These are phyloP conservation scores for Phania funesta DNA, from an alignment of 2,888 invertebrate genomes.

Conservation along the genomic window DNA sequence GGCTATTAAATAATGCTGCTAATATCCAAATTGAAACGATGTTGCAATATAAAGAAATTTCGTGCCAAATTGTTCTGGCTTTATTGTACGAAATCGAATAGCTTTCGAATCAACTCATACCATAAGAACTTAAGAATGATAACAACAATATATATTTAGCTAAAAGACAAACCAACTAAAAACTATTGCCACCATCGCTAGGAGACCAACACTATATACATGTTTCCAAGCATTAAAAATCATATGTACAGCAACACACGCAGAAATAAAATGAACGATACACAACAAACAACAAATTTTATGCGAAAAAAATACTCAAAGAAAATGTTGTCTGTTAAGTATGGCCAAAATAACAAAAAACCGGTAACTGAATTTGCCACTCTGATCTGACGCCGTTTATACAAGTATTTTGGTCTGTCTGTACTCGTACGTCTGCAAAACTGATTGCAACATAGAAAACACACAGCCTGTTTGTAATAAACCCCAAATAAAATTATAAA, in stretches of 20 bases:
- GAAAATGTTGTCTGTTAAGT: slow-evolving; percentile 50
- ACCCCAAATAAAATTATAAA: neutral
- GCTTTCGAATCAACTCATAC: no score
- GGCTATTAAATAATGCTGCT: no score
- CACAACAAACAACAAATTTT: neutral
- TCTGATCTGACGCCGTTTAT: slow-evolving; percentile 48
- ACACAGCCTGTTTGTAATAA: neutral
- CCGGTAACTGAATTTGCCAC: slow-evolving; percentile 65
- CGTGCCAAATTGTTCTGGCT: no score
- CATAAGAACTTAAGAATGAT: no score
- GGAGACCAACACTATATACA: no score
- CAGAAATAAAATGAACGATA: neutral
- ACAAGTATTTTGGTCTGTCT: slow-evolving; percentile 26
- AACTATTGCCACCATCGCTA: no score
- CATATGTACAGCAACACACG: neutral
- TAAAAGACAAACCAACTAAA: no score
- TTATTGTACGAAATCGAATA: no score
- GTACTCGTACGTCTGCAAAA: slow-evolving; percentile 10
- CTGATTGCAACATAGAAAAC: slow-evolving; percentile 47
- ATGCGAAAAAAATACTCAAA: slow-evolving; percentile 5
- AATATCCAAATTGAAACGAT: no score
- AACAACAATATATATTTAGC: no score
- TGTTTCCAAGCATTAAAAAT: no score
- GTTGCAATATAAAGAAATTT: no score
- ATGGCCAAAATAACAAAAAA: slow-evolving; percentile 52